Evolutionary conservation across 2,797 vertebrate species (phyloP).

Genomic region (Gymnothorax javanicus): DNA sequence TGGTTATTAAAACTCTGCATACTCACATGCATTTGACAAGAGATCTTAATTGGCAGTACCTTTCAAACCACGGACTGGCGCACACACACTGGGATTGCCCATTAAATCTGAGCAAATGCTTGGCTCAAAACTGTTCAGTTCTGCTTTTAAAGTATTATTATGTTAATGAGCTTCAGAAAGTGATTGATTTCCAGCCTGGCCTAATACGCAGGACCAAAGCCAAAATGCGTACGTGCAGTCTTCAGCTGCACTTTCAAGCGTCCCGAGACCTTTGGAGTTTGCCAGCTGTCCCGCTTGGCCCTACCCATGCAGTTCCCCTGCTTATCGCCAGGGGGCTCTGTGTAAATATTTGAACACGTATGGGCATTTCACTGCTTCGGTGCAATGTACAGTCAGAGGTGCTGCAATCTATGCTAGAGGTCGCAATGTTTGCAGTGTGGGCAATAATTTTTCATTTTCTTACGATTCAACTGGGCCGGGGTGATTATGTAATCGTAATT

Average conservation of each 20-base stretch:
- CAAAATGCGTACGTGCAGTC: conserved; percentile 66
- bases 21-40: no score
- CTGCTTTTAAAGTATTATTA: not conserved
- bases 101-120: not conserved
- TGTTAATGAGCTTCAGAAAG: not conserved
- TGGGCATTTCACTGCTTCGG: not conserved
- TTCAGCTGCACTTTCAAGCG: conserved; percentile 7
- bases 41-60: no score
- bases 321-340: not conserved
- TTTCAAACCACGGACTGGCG: no score
- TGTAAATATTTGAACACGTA: not conserved
- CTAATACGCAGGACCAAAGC: conserved; percentile 48
- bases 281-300: not conserved
- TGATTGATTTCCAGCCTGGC: not conserved
- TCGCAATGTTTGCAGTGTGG: not conserved
- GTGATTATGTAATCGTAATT: not conserved
- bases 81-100: no score
- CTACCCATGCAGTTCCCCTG: not conserved
- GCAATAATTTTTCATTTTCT: not conserved
- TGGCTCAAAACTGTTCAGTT: not conserved
- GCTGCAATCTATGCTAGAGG: not conserved
- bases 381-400: not conserved
- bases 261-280: not conserved
- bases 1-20: no score
- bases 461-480: not conserved